A percentile compares a stretch with the other conserved stretches of the same genome.
Evolutionary conservation across 2,888 invertebrate genomes (phyloP).

Genomic region (Caenorhabditis doughertyi): DNA sequence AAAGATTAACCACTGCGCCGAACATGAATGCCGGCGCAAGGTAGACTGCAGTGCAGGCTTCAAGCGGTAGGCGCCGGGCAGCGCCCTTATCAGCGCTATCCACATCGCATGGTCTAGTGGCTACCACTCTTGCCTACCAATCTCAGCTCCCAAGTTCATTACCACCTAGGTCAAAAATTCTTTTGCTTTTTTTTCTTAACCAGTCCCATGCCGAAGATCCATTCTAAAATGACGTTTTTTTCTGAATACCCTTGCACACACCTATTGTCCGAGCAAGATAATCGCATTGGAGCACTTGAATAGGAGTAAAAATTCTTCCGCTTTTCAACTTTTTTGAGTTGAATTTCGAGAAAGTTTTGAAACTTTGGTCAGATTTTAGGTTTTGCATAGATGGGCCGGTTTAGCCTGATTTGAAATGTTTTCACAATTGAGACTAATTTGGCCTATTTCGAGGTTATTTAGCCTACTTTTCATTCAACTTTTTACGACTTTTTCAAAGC

Average conservation of each 20-base stretch:
- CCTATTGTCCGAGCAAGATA: background rate
- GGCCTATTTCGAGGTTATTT: too few relatives aligned
- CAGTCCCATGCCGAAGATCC: background rate
- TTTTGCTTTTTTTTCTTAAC: background rate
- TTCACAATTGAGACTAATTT: too few relatives aligned
- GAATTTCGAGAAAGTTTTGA: background rate
- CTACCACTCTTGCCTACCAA: background rate
- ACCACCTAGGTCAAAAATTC: background rate
- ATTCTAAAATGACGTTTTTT: constrained; percentile 4
- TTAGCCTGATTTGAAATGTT: too few relatives aligned
- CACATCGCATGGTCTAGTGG: background rate
- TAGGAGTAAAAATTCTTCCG: background rate
- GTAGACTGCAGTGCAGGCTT: too few relatives aligned
- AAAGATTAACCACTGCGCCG: background rate
- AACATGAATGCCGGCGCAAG: too few relatives aligned
- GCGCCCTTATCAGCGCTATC: background rate
- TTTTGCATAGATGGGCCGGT: too few relatives aligned
- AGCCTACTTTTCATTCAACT: too few relatives aligned
- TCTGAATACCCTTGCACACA: background rate
- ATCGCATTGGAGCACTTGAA: background rate
- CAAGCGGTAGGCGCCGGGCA: background rate
- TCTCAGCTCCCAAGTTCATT: background rate
- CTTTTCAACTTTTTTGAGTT: too few relatives aligned
- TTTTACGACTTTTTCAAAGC: too few relatives aligned
- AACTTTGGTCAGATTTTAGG: background rate